Conservation (phyloP, 2,113 vertebrate species). For the Trichechus manatus region DNA sequence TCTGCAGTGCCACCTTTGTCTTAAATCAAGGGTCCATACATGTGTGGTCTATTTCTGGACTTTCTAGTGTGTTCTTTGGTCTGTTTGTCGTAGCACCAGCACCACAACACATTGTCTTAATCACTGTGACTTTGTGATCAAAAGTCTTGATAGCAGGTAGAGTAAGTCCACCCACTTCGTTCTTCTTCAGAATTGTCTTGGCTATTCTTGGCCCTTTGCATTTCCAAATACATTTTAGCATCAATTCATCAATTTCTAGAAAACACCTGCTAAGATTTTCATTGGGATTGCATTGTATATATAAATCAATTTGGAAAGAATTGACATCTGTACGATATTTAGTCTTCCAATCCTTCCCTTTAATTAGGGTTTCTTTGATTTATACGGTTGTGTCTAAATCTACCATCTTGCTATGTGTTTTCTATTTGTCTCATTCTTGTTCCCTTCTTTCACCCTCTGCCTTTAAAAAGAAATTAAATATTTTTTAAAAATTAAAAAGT, state of each 20-base stretch:
- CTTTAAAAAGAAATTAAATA: background rate
- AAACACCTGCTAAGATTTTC: background rate
- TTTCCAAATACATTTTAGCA: background rate
- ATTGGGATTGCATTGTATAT: background rate
- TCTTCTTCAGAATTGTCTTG: background rate
- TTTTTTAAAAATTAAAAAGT: background rate
- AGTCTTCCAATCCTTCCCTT: background rate
- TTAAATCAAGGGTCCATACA: background rate
- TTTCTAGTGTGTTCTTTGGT: background rate
- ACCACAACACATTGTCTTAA: background rate
- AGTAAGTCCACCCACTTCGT: no score
- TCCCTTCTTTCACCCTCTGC: background rate
- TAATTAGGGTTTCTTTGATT: background rate
- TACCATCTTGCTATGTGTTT: background rate
- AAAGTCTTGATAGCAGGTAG: background rate
- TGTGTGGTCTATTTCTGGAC: background rate
- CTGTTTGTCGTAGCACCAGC: fast-evolving
- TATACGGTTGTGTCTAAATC: background rate
- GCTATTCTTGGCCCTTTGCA: background rate
- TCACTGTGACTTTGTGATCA: background rate
- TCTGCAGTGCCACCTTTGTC: background rate
- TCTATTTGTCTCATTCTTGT: background rate
- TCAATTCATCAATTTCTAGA: background rate
- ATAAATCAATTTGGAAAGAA: background rate
- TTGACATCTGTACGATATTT: background rate